A percentile compares a stretch with the other conserved stretches of the same genome.
phyloP scores from a whole-genome alignment of 2,113 vertebrate genomes.

The Lucifuga dentata region DNA sequence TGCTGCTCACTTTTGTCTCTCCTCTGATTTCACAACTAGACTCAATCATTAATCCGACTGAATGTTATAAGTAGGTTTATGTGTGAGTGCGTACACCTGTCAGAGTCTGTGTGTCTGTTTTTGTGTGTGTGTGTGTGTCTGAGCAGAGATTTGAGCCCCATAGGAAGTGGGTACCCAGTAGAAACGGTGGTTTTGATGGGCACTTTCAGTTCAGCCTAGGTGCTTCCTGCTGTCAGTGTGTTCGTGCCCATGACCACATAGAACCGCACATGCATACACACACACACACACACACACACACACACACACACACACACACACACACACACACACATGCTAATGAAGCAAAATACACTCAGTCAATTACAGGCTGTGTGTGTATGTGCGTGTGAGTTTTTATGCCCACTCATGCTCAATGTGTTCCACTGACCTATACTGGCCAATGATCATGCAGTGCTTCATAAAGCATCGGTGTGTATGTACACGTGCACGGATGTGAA shows the following conservation, averaged over 20 bases:
- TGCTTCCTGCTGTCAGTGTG: constrained; percentile 32
- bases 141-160: constrained; percentile 5
- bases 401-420: constrained; percentile 16
- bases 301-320: background rate
- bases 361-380: background rate
- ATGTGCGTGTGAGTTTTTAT: background rate
- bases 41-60: too few relatives aligned
- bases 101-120: background rate
- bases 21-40: too few relatives aligned
- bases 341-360: constrained; percentile 16
- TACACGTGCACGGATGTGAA: background rate
- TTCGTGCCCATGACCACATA: background rate
- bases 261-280: background rate
- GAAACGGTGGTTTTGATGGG: background rate
- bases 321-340: background rate
- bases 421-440: constrained; percentile 69
- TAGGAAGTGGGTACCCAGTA: constrained; percentile 45
- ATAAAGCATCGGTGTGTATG: background rate
- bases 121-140: background rate
- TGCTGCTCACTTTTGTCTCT: too few relatives aligned
- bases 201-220: constrained; percentile 23
- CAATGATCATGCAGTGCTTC: constrained; percentile 28
- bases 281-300: background rate
- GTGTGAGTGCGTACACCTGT: background rate
- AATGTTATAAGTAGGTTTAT: too few relatives aligned